Evolutionary conservation across 2,888 invertebrate genomes (phyloP), one percentile per base, ranked within the genome.

Genomic region (Syritta pipiens): DNA sequence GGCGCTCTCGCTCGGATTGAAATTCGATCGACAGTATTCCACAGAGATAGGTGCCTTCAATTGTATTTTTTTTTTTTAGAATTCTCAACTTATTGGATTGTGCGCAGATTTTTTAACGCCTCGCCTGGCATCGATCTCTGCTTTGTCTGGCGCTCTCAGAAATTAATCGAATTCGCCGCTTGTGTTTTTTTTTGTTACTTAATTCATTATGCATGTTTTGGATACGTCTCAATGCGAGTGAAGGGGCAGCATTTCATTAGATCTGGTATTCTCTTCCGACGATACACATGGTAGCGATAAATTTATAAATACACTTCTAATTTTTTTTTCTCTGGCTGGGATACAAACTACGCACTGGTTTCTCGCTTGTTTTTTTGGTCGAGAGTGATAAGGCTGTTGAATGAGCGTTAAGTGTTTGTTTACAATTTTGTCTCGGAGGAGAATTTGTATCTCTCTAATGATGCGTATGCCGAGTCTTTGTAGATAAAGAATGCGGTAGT

Each of bases 251-350:
- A n/a, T n/a, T n/a, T n/a, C n/a, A n/a, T n/a, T n/a, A n/a, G n/a
- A n/a, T n/a, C n/a, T 48, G 48, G 57, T 40, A 68, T 48, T 68
- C 49, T 35, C 35, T 24, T 19, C 17, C 6, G 24, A 14, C 12
- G 5, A 19, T 17, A 69, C 51, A 60, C 51, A 51, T 60, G 59
- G 24, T 42, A 40, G 17, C 51, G 49, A 51, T 51, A 44, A 51
- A 69, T 6, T 57, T 57, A 49, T 57, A 60, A 60, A 69, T 60
- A 69, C 60, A 69, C 59, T 60, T 42, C 59, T 19, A 24, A 4
- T 37, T 6, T 37, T 4, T 37, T 14, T 37, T 6, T 12, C 12
- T 14, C 14, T 6, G 12, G 4, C 14, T 14, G 1, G 35, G 12
- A 10, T 35, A 4, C 28, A 12, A 46, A 46, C 44, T 46, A 46